phyloP scores from a whole-genome alignment of 2,888 invertebrate species.

The Acanthococcus lagerstroemiae region DNA sequence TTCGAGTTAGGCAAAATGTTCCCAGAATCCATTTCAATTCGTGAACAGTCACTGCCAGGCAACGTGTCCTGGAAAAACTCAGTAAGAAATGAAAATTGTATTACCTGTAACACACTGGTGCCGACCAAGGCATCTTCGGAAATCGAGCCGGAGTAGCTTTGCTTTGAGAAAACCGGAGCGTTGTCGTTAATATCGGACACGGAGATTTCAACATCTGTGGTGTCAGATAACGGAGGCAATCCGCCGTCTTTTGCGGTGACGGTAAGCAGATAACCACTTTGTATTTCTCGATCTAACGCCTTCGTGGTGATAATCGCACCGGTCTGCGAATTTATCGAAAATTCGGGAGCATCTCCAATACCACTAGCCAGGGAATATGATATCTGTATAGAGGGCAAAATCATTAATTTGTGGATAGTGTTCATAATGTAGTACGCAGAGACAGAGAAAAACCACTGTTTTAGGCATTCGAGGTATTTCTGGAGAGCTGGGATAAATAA shows the following conservation, averaged over 20 bases:
- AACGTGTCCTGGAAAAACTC: too few species aligned
- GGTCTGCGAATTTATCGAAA: slow-evolving; percentile 82
- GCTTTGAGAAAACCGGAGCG: slow-evolving; percentile 72
- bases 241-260: slow-evolving; percentile 92
- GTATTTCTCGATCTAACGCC: slow-evolving; percentile 71
- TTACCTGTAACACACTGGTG: slow-evolving; percentile 43
- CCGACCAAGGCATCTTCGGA: slow-evolving; percentile 81
- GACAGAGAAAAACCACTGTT: too few species aligned
- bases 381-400: slow-evolving; percentile 55
- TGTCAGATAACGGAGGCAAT: slow-evolving; percentile 77
- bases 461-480: too few species aligned
- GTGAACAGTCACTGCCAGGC: too few species aligned
- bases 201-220: slow-evolving; percentile 89
- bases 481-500: too few species aligned
- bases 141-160: slow-evolving; percentile 69
- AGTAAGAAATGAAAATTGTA: too few species aligned
- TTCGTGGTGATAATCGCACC: slow-evolving; percentile 86
- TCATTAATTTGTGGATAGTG: too few species aligned
- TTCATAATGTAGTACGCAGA: too few species aligned
- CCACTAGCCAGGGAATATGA: slow-evolving; percentile 58
- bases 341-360: slow-evolving; percentile 57
- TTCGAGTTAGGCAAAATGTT: too few species aligned
- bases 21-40: too few species aligned
- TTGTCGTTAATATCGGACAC: slow-evolving; percentile 96
- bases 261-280: slow-evolving; percentile 68